Evolutionary conservation across 1,140 invertebrate species (phyloP).

Genomic region (Anoplophora glabripennis): DNA sequence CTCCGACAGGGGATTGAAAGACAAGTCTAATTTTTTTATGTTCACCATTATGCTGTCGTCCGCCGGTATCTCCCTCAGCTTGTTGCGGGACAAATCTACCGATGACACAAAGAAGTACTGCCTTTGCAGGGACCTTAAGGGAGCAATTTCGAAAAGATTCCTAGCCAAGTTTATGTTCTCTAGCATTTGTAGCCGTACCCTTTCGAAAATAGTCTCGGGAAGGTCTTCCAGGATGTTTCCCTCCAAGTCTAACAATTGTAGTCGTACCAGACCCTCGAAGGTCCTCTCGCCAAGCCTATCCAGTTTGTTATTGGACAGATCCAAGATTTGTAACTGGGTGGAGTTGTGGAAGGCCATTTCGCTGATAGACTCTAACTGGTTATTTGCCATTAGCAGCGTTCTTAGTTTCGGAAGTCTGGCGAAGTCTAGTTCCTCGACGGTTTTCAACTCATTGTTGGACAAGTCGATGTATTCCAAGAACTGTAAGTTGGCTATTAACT

Average conservation of each 20-base stretch:
- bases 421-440: constrained; percentile 80
- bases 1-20: constrained; percentile 75
- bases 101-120: constrained; percentile 78
- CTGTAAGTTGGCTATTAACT: constrained; percentile 71
- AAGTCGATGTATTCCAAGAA: constrained; percentile 73
- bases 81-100: constrained; percentile 77
- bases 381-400: constrained; percentile 66
- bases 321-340: constrained; percentile 76
- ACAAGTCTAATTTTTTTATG: constrained; percentile 82
- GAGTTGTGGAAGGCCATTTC: constrained; percentile 89
- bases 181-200: constrained; percentile 71
- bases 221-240: constrained; percentile 72
- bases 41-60: constrained; percentile 84
- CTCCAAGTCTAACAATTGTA: constrained; percentile 72
- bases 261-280: constrained; percentile 75
- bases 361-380: constrained; percentile 74
- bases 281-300: constrained; percentile 73
- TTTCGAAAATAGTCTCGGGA: constrained; percentile 81
- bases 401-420: constrained; percentile 71
- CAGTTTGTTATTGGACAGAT: constrained; percentile 70
- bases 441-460: constrained; percentile 72
- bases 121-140: constrained; percentile 72
- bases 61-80: constrained; percentile 71
- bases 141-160: constrained; percentile 76
- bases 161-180: constrained; percentile 76